Base-by-base conservation (phyloP, 2,797 vertebrate genomes). In the Echiichthys vipera region DNA sequence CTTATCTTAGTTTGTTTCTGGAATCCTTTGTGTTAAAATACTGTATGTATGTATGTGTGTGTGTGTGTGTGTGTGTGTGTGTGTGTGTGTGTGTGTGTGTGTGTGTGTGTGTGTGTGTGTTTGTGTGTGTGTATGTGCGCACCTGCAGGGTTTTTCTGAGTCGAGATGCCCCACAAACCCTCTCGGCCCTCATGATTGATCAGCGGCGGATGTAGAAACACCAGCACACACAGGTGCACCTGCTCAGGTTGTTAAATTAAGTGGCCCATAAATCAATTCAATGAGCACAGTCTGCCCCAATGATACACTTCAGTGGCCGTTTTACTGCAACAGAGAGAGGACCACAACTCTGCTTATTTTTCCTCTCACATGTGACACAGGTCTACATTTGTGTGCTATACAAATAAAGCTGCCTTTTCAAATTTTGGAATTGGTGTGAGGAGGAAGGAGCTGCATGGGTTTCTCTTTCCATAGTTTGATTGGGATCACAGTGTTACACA, bases 231-330 rank as follows among this genome's bases (percentile, higher is more conserved):
- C 83, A 83, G 84, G 61, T 87, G 87, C 91, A 93, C 89, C 92
- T 92, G 91, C 87, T 87, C 62, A 24, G 39, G 39, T 74, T 84
- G 88, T 82, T 89, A 90, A 92, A 91, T 92, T 91, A 92, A 91
- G 80, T 91, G 91, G 65, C 90, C 91, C 86, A 92, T 92, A 88
- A 89, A 88, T 92, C 85, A 89, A 79, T 55, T 65, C 81, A 69
- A 68, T 42, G 67, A 32, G 71, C 57, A 34, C 46, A 29, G 70
- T 69, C 73, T 59, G 57, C 61, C 58, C 46, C 40, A 37, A 69
- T 34, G 37, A 61, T 54, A 64, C 74, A 63, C 56, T 32, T 42
- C 66, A 76, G 63, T 8, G 24, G 39, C 49, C 37, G 67, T 70
- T 66, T 58, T 42, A 36, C 5, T 39, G 42, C 32, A 24, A 36